Evolutionary conservation across 2,113 vertebrate genomes (phyloP).

Genomic region (Phainopepla nitens): DNA sequence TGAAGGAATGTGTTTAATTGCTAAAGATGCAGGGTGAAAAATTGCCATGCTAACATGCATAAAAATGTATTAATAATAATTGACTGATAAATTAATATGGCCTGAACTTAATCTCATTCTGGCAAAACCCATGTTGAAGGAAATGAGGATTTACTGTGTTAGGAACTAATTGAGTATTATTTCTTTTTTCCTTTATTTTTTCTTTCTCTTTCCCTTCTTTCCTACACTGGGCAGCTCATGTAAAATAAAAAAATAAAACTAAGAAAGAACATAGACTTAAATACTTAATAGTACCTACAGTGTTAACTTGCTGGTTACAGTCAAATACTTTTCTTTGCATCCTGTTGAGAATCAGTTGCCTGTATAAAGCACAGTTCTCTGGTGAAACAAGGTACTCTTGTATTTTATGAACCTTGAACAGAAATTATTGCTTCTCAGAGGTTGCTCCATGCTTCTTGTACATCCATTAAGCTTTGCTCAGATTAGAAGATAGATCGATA

Average conservation of each 20-base stretch:
- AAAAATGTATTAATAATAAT: conserved; percentile 3
- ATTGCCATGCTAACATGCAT: background rate
- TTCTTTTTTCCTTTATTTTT: background rate
- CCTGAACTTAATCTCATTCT: conserved; percentile 1
- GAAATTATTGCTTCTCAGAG: background rate
- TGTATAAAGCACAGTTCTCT: background rate
- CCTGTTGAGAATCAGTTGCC: background rate
- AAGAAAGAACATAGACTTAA: background rate
- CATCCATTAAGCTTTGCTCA: background rate
- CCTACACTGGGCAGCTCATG: background rate
- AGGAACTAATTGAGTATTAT: background rate
- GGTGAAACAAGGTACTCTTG: background rate
- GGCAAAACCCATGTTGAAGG: background rate
- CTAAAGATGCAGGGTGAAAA: background rate
- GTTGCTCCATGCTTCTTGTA: background rate
- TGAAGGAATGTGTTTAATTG: background rate
- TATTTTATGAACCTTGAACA: background rate
- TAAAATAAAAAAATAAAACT: background rate
- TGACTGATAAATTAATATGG: background rate
- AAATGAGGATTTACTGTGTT: conserved; percentile 12
- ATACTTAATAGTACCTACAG: background rate
- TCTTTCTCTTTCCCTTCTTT: background rate
- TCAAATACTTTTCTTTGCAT: background rate
- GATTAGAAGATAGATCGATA: too few relatives aligned
- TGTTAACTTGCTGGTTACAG: background rate